Percentiles rank a stretch among this genome's conserved stretches.
These are phyloP conservation scores for Rhinogobius similis DNA, from an alignment of 2,113 vertebrate genomes.

Conservation along the genomic window DNA sequence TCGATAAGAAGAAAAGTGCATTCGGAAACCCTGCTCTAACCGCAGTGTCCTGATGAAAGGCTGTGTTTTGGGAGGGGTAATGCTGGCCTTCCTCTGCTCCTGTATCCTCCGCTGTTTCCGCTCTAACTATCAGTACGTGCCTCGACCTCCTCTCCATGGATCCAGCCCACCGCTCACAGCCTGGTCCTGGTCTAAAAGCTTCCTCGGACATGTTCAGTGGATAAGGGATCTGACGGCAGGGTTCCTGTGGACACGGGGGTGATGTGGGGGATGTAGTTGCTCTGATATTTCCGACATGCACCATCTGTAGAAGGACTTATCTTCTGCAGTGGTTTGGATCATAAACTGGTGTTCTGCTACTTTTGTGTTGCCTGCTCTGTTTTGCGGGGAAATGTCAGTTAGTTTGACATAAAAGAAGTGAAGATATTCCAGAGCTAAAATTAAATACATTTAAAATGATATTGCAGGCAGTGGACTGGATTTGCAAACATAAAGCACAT, in stretches of 20 bases:
- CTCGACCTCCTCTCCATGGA: conserved; percentile 41
- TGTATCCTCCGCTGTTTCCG: conserved; percentile 31
- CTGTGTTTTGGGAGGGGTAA: conserved; percentile 35
- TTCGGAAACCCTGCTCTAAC: conserved; percentile 10
- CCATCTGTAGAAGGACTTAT: conserved; percentile 37
- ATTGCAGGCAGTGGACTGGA: not conserved
- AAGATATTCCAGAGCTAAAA: no score
- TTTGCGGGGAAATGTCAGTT: not conserved
- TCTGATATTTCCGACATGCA: conserved; percentile 32
- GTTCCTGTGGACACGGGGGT: not conserved
- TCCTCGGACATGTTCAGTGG: conserved; percentile 20
- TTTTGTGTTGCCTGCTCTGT: not conserved
- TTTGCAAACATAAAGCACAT: not conserved
- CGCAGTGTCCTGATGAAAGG: conserved; percentile 48
- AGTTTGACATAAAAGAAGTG: not conserved
- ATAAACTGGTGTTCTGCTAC: not conserved
- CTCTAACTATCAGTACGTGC: conserved; percentile 37
- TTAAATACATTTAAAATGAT: not conserved
- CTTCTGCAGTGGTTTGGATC: not conserved
- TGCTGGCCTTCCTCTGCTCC: conserved; percentile 41
- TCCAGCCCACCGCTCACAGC: conserved; percentile 9
- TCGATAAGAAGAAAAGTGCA: conserved; percentile 11
- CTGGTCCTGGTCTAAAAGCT: conserved; percentile 18
- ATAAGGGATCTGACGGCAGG: conserved; percentile 20
- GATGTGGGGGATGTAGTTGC: conserved; percentile 25